Evolutionary conservation across 1,140 invertebrate species (phyloP).

Genomic region (Heliconius melpomene): DNA sequence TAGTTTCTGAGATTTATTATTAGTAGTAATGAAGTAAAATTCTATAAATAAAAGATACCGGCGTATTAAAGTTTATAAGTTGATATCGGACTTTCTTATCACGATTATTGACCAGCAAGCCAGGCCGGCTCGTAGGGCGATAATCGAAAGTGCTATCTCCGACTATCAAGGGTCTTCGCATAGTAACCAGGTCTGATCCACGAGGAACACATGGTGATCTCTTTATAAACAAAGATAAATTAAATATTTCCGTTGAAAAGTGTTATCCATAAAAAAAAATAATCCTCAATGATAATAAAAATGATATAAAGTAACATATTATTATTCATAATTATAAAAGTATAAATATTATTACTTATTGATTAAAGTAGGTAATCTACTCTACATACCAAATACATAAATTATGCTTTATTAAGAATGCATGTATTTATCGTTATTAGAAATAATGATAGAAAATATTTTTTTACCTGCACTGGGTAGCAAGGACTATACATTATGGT

Average conservation of each 20-base stretch:
- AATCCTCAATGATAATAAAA: no score
- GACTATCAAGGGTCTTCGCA: conserved; percentile 68
- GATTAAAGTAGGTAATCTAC: no score
- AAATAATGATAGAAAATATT: background rate
- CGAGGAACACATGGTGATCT: conserved; percentile 56
- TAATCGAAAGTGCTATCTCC: conserved; percentile 74
- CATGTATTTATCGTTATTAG: background rate
- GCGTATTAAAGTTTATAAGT: conserved; percentile 66
- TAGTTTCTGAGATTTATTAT: no score
- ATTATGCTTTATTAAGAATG: no score
- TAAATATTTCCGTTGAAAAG: background rate
- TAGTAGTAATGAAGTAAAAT: background rate
- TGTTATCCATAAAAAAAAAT: no score
- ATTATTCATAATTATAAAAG: no score
- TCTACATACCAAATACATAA: no score
- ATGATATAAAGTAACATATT: no score
- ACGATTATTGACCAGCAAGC: conserved; percentile 68
- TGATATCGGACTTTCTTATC: conserved; percentile 73
- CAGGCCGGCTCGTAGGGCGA: conserved; percentile 69
- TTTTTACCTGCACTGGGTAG: conserved; percentile 52
- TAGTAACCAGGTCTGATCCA: conserved; percentile 65
- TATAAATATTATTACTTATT: no score
- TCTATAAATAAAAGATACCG: conserved; percentile 39
- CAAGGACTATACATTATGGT: conserved; percentile 61
- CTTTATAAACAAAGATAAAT: conserved; percentile 3